phyloP scores from a whole-genome alignment of 2,113 vertebrate genomes.

The Cheirogaleus medius region DNA sequence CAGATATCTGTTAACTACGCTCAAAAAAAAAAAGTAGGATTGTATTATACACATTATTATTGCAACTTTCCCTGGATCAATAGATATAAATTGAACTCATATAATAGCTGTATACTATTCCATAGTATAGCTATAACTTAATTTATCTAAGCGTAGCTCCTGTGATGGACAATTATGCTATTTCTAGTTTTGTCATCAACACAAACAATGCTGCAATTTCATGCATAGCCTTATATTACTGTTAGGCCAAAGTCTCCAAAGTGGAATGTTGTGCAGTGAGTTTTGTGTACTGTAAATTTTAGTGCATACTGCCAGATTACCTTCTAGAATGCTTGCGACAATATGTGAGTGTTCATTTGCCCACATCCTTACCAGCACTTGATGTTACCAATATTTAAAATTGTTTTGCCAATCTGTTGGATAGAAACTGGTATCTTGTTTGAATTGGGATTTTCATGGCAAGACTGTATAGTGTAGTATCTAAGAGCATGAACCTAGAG shows the following conservation, averaged over 20 bases:
- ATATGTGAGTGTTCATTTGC: not conserved
- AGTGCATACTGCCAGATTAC: not conserved
- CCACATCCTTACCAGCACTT: not conserved
- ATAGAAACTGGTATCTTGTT: not conserved
- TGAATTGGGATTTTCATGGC: not conserved
- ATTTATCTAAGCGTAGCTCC: not conserved
- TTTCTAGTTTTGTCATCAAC: conserved; percentile 18
- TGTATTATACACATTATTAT: not conserved
- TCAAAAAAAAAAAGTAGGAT: not conserved
- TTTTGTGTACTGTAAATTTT: not conserved
- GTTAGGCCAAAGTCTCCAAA: not conserved
- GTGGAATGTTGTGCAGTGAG: not conserved
- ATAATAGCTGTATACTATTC: not conserved
- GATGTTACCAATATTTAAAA: not conserved
- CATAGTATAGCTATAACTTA: not conserved
- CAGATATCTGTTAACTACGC: conserved; percentile 14
- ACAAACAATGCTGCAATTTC: not conserved
- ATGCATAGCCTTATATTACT: not conserved
- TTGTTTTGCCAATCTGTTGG: not conserved
- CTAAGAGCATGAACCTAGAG: not conserved
- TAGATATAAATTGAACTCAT: not conserved
- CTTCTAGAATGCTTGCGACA: not conserved
- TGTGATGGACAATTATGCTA: not conserved
- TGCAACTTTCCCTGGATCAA: conserved; percentile 28
- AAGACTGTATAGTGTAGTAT: not conserved